Evolutionary conservation across 2,113 vertebrate genomes (phyloP).

Genomic region (Pachyramphus minor): DNA sequence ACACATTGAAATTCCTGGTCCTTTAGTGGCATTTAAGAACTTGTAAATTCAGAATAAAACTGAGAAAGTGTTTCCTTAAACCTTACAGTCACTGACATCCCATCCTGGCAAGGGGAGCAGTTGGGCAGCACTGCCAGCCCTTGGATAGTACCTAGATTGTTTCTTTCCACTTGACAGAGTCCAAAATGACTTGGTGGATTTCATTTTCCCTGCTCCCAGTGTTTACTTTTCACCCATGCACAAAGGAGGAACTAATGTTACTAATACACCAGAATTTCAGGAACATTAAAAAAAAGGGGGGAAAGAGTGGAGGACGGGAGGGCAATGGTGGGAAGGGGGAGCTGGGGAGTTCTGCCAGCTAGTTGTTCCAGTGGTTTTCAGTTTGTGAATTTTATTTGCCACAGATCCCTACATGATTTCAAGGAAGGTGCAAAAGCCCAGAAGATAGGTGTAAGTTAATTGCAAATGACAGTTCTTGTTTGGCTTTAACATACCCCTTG

Average conservation of each 20-base stretch:
- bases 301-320: accelerated
- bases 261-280: background rate
- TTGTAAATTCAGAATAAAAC: background rate
- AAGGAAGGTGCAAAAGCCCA: background rate
- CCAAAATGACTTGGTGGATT: background rate
- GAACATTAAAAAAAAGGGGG: background rate
- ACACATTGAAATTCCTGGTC: background rate
- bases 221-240: background rate
- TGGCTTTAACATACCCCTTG: background rate
- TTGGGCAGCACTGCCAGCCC: background rate
- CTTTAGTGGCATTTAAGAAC: background rate
- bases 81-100: background rate
- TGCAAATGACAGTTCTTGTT: background rate
- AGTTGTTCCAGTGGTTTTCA: background rate
- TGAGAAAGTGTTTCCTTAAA: background rate
- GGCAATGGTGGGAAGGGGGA: background rate
- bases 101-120: background rate
- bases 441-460: background rate
- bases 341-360: background rate
- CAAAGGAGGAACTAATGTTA: background rate
- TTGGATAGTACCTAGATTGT: background rate
- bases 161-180: background rate
- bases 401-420: background rate
- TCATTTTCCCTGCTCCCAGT: background rate
- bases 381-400: background rate